These are phyloP conservation scores for Chaunax sp. DNA, from an alignment of 2,797 vertebrate species.

Conservation along the genomic window DNA sequence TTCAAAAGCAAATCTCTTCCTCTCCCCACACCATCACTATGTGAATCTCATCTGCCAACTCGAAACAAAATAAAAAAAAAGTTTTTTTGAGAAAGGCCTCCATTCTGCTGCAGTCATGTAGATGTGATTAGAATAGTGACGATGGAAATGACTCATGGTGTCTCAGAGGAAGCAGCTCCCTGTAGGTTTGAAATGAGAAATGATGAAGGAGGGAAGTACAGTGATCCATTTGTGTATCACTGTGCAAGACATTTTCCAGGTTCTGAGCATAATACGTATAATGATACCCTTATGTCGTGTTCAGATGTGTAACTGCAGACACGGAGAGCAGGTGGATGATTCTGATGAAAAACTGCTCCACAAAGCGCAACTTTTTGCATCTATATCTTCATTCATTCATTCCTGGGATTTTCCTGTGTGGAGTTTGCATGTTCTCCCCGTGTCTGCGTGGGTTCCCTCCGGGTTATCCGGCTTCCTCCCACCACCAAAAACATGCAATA, in stretches of 20 bases:
- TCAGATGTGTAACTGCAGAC: background rate
- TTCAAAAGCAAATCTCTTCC: slow-evolving; percentile 65
- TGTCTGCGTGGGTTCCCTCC: too few species aligned
- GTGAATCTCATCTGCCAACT: slow-evolving; percentile 60
- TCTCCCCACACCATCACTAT: slow-evolving; percentile 51
- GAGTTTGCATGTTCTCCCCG: too few species aligned
- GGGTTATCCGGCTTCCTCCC: too few species aligned
- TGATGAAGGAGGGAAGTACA: slow-evolving; percentile 1
- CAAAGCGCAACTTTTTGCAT: background rate
- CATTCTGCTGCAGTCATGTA: slow-evolving; percentile 47
- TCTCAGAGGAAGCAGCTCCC: slow-evolving; percentile 8
- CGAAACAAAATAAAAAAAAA: slow-evolving; percentile 62
- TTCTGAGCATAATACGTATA: background rate
- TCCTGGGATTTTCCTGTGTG: too few species aligned
- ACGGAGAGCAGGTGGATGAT: slow-evolving; percentile 13
- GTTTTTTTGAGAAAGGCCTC: slow-evolving; percentile 55
- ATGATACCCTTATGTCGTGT: background rate
- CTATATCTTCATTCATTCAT: too few species aligned
- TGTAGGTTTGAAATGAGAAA: slow-evolving; percentile 30
- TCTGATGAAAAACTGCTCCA: background rate
- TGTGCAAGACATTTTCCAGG: background rate
- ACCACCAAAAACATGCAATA: too few species aligned
- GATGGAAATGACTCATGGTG: slow-evolving; percentile 30
- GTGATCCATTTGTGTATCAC: background rate
- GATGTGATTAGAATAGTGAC: slow-evolving; percentile 44